Percentiles rank a stretch among this genome's conserved stretches.
Conservation (phyloP, 2,797 vertebrate genomes). For the Acropternis orthonyx region DNA sequence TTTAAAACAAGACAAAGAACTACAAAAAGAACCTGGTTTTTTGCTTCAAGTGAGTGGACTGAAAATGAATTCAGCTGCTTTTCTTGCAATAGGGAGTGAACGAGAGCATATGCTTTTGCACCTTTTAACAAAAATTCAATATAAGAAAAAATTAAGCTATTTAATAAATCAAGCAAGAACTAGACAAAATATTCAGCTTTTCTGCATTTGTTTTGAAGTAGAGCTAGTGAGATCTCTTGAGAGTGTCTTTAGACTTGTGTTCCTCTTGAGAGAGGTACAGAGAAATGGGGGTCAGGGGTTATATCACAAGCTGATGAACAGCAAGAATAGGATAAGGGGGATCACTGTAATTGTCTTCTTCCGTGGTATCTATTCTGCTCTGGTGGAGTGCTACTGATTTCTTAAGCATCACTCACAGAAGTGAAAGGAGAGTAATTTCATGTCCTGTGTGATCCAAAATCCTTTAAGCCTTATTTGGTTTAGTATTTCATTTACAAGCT, state of each 20-base stretch:
- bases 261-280: not conserved
- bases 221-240: not conserved
- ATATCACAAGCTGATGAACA: not conserved
- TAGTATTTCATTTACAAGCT: not conserved
- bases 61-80: not conserved
- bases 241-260: not conserved
- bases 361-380: not conserved
- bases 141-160: not conserved
- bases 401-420: not conserved
- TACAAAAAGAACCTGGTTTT: not conserved
- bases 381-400: not conserved
- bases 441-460: not conserved
- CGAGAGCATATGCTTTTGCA: accelerated
- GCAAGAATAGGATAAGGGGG: not conserved
- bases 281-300: accelerated
- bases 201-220: not conserved
- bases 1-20: slow-evolving; percentile 43
- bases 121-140: not conserved
- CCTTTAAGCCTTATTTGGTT: not conserved
- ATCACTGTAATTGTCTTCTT: not conserved
- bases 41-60: not conserved
- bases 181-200: not conserved
- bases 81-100: not conserved
- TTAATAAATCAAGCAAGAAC: not conserved
- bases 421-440: not conserved